Base-by-base conservation (phyloP, 2,888 invertebrate species). In the Leucozona laternaria region DNA sequence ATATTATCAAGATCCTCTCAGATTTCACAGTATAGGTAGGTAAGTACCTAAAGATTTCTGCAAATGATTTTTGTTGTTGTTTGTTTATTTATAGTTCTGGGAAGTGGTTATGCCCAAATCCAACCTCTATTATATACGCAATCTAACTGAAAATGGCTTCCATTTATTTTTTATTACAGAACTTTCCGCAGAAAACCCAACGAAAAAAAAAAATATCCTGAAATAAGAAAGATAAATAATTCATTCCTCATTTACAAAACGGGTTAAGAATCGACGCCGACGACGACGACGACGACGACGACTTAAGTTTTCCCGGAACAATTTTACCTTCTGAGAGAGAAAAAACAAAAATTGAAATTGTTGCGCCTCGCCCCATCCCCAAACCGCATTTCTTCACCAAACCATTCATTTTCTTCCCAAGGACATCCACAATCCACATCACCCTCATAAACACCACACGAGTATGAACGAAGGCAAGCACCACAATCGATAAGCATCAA, bases 161-260 rank as follows among this genome's bases (percentile, higher is more conserved):
- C 55, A 66, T 76, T 76, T 50, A 15, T 71, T 58, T 73, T 45
- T 48, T 66, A 60, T 66, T 79, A 34, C 58, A 66, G 57, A 71
- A 70, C 20, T 73, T 25, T 37, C 31, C 45, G 31, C 22, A n/a
- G 55, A 31, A 31, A 31, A 1, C 31, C 55, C 15, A 20, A 1
- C n/a, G 17, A 15, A 8, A 25, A 45, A 25, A 22, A 60, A 7
- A 60, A 40, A 62, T 15, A 57, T 50, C 31, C 50, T 11, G 53
- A 37, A 73, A 68, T 66, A 58, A 82, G 45, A 40, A 62, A 34
- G 20, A 72, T 83, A 83, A 68, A 83, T 79, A 83, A 68, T 79
- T 79, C 55, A 75, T 62, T 45, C 57, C 28, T 48, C 53, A 68
- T 68, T 68, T 68, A 25, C 20, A 25, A 37, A 53, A 34, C 53